Evolutionary conservation across 2,113 vertebrate genomes (phyloP), one percentile per base, ranked within the genome.

Genomic region (Rhagologus leucostigma): DNA sequence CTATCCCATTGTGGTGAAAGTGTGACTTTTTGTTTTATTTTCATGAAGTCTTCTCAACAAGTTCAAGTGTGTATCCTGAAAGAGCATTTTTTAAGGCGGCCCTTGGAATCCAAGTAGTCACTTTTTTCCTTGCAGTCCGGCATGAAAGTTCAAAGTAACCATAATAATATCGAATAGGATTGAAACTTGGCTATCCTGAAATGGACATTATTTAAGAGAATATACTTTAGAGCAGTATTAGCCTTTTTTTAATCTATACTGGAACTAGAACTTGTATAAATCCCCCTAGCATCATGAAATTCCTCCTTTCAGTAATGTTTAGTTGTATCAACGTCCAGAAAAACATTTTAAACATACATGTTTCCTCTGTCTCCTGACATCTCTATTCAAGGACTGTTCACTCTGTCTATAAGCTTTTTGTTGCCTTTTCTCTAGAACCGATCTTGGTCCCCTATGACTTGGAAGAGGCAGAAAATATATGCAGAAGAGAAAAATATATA

Each of bases 41-140:
- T 88, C 11, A 44, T 24, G 7, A 86, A 64, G 4, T 14, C n/a
- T 53, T 84, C 8, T 57, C 13, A 3, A 11, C 3, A 44, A 41
- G 7, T 62, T 55, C 41, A 46, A 44, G 2, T 3, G 27, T 27
- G 11, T 11, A n/a, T 56, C 11, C 13, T 1, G 4, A 37, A 37
- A 9, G 5, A 46, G 0, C 4, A 32, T 56, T 83, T 77, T 85
- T 52, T 30, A 83, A 74, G 15, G 32, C 83, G 24, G 13, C 0
- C 3, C 22, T 83, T 73, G 37, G 41, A 82, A 79, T 39, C 6
- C 13, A 79, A 47, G 39, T 4, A 64, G 44, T 65, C 24, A 35
- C 11, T 47, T 63, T 67, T 11, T 49, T 60, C 32, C 14, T 77
- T 0, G 0, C 8, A 41, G 10, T 44, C 49, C 41, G 19, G 7